These are phyloP conservation scores for Megalurothrips usitatus DNA, from an alignment of 2,888 invertebrate genomes.

Conservation along the genomic window DNA sequence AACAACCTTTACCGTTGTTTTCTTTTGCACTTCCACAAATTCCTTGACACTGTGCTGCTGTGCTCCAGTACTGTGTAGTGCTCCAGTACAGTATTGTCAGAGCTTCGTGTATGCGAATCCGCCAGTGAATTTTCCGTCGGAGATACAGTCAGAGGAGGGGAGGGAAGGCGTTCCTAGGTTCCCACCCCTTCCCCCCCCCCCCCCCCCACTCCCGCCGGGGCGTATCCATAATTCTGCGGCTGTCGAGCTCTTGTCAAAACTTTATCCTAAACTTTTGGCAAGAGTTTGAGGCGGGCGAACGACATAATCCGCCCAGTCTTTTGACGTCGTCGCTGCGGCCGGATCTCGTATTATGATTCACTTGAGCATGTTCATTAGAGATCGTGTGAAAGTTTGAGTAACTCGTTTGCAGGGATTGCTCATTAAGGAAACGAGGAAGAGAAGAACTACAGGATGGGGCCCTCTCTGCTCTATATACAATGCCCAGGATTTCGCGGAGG, in stretches of 20 bases:
- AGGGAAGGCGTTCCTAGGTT: too few species aligned
- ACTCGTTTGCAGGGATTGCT: constrained; percentile 19
- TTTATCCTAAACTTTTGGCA: constrained; percentile 18
- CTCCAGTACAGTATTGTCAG: too few species aligned
- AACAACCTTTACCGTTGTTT: too few species aligned
- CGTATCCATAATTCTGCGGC: constrained; percentile 1
- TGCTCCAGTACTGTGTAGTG: too few species aligned
- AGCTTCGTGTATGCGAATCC: too few species aligned
- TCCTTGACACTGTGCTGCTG: too few species aligned
- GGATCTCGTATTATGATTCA: constrained; percentile 23
- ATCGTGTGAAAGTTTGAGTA: constrained; percentile 20
- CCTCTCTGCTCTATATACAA: constrained; percentile 11
- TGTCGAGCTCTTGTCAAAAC: constrained; percentile 12
- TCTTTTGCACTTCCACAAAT: too few species aligned
- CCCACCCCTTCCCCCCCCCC: background rate
- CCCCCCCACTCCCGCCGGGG: background rate
- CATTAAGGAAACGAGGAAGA: constrained; percentile 7
- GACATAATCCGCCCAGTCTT: background rate
- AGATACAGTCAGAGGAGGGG: too few species aligned
- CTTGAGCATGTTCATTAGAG: constrained; percentile 9
- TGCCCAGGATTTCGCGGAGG: background rate
- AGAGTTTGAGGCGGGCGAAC: constrained; percentile 2
- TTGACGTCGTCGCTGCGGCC: background rate
- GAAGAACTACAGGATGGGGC: constrained; percentile 1
- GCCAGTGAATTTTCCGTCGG: too few species aligned